Percentiles rank a stretch among this genome's conserved stretches.
Conservation (phyloP, 2,888 invertebrate species). For the Chydorus sphaericus region DNA sequence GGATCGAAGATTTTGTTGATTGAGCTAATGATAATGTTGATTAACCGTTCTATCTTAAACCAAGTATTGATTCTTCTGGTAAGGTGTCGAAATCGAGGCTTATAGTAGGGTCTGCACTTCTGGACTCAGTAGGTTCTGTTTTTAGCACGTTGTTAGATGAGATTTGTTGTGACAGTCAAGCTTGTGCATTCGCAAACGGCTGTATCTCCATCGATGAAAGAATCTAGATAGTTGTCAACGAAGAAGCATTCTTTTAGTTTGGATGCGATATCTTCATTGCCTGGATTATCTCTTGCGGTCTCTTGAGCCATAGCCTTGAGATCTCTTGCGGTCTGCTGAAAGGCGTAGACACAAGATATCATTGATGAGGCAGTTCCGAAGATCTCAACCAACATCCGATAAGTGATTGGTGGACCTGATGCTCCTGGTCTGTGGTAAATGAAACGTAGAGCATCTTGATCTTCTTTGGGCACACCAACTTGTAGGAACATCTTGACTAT, state of each 20-base stretch:
- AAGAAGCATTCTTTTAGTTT: neutral
- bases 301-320: too few species aligned
- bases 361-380: conserved; percentile 18
- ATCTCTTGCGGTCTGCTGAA: conserved; percentile 18
- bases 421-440: conserved; percentile 17
- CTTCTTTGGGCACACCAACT: conserved; percentile 13
- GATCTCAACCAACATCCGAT: conserved; percentile 15
- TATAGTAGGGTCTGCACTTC: too few species aligned
- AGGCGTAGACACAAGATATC: conserved; percentile 10
- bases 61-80: too few species aligned
- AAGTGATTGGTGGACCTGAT: neutral
- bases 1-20: too few species aligned
- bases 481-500: conserved; percentile 18
- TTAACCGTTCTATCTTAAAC: too few species aligned
- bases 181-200: neutral
- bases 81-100: too few species aligned
- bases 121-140: too few species aligned
- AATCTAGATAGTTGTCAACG: conserved; percentile 4
- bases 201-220: neutral
- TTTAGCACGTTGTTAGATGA: too few species aligned
- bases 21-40: too few species aligned
- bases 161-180: neutral
- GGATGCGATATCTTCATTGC: neutral
- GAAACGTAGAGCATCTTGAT: conserved; percentile 16
- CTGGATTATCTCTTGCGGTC: conserved; percentile 8